A percentile compares a stretch with the other conserved stretches of the same genome.
These are phyloP conservation scores for Perca flavescens DNA, from an alignment of 2,113 vertebrate species.

Conservation along the genomic window DNA sequence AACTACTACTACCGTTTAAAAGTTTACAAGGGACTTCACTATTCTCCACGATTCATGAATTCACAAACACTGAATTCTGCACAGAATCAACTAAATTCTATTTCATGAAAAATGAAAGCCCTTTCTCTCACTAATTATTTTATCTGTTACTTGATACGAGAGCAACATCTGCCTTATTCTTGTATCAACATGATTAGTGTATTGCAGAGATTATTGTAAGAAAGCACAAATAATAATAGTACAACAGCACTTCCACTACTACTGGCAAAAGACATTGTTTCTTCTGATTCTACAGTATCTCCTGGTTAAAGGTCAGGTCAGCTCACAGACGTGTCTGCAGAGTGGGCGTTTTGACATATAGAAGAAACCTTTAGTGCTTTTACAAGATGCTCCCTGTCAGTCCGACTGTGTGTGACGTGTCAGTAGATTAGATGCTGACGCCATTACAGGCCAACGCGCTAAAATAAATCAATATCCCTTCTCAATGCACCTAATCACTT, in stretches of 20 bases:
- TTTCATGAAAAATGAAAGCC: not conserved
- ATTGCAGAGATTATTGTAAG: not conserved
- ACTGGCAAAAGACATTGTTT: not conserved
- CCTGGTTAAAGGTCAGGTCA: conserved; percentile 1
- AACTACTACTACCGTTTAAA: not conserved
- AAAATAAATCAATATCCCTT: conserved; percentile 61
- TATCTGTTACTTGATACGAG: not conserved
- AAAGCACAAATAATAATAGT: not conserved
- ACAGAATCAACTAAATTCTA: not conserved
- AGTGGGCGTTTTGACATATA: conserved; percentile 14
- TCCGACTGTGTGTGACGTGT: conserved; percentile 9
- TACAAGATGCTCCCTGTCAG: conserved; percentile 20
- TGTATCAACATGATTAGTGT: not conserved
- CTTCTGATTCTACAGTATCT: not conserved
- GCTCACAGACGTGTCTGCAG: conserved; percentile 11
- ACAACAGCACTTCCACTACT: not conserved
- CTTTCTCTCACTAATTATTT: not conserved
- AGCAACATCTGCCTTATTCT: not conserved
- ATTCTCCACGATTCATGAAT: not conserved
- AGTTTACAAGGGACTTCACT: not conserved
- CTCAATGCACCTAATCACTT: conserved; percentile 60
- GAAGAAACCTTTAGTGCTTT: conserved; percentile 21
- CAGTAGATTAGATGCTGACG: conserved; percentile 34
- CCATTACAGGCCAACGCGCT: conserved; percentile 50
- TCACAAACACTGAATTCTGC: not conserved